Evolutionary conservation across 2,888 invertebrate species (phyloP).

Genomic region (Amblyjoppa fuscipennis): DNA sequence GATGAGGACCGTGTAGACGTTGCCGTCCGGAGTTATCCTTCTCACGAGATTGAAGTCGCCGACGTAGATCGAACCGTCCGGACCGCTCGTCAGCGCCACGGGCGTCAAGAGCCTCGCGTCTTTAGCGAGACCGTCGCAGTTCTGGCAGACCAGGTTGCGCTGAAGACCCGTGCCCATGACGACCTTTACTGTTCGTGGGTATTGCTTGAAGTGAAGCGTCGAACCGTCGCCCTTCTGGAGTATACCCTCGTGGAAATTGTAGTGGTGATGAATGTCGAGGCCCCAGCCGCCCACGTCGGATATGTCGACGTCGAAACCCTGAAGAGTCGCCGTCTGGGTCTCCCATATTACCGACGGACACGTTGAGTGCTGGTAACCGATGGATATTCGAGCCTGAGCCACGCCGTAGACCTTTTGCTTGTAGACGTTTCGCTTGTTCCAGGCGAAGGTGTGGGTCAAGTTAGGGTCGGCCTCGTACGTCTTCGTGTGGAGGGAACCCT

Average conservation of each 20-base stretch:
- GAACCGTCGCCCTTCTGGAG: constrained; percentile 99
- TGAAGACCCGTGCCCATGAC: constrained; percentile 97
- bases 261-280: constrained; percentile 98
- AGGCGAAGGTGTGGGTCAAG: constrained; percentile 97
- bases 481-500: constrained; percentile 96
- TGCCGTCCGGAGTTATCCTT: constrained; percentile 95
- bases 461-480: constrained; percentile 98
- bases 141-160: constrained; percentile 94
- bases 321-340: constrained; percentile 96
- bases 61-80: constrained; percentile 98
- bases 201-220: constrained; percentile 96
- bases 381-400: constrained; percentile 94
- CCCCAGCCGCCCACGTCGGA: constrained; percentile 99
- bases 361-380: constrained; percentile 97
- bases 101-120: constrained; percentile 96
- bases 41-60: constrained; percentile 98
- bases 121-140: constrained; percentile 94
- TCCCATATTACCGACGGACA: constrained; percentile 97
- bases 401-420: constrained; percentile 97
- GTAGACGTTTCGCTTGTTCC: constrained; percentile 99
- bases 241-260: constrained; percentile 99
- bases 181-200: constrained; percentile 95
- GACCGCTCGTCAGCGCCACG: constrained; percentile 96
- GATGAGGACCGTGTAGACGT: constrained; percentile 95
- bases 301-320: constrained; percentile 98